Evolutionary conservation across 1,140 invertebrate species (phyloP).

Genomic region (Pogonus chalceus): DNA sequence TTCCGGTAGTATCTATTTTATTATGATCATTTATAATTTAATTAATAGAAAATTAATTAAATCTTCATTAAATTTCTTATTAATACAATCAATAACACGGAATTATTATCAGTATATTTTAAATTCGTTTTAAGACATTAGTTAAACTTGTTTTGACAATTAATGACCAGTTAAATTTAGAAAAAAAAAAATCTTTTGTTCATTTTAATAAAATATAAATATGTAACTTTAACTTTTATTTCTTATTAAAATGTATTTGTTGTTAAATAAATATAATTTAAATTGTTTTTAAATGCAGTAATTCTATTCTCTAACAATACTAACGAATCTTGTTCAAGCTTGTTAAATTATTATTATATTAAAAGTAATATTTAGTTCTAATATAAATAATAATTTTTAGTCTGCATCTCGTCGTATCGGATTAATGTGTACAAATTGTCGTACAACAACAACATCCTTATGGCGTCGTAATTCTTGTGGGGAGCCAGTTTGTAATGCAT

Average conservation of each 20-base stretch:
- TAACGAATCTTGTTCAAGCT: background rate
- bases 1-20: too few species aligned
- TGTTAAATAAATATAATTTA: conserved; percentile 8
- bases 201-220: too few species aligned
- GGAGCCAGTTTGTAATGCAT: conserved; percentile 90
- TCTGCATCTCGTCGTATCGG: conserved; percentile 67
- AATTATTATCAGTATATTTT: too few species aligned
- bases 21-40: too few species aligned
- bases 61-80: too few species aligned
- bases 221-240: background rate
- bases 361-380: conserved; percentile 5
- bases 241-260: background rate
- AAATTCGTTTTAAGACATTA: too few species aligned
- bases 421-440: conserved; percentile 83
- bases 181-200: too few species aligned
- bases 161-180: too few species aligned
- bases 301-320: background rate
- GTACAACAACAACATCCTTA: conserved; percentile 74
- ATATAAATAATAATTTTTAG: too few species aligned
- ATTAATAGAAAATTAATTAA: too few species aligned
- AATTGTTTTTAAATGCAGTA: background rate
- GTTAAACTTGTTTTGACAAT: too few species aligned
- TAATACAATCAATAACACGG: too few species aligned
- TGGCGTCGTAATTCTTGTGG: conserved; percentile 81
- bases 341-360: background rate